Conservation (phyloP, 2,888 invertebrate genomes). For the Penaeus monodon region DNA sequence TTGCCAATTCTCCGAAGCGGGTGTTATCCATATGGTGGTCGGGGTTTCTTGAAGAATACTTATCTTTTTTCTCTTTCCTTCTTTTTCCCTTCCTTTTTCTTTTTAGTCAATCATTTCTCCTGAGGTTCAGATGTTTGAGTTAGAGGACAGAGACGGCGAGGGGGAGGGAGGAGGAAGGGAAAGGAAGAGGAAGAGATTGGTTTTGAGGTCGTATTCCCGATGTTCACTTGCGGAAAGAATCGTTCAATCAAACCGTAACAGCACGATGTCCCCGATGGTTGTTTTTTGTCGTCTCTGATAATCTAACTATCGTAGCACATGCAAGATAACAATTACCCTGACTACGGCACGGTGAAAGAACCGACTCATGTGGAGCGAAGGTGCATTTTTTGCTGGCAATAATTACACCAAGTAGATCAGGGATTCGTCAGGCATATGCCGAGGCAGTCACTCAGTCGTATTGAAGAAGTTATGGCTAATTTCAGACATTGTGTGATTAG, state of each 20-base stretch:
- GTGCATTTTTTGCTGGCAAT: background rate
- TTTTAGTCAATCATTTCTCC: no score
- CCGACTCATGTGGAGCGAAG: constrained; percentile 10
- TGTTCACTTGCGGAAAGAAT: background rate
- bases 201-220: no score
- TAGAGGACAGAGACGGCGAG: no score
- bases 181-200: background rate
- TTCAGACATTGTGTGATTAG: constrained; percentile 31
- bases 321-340: constrained; percentile 10
- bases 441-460: constrained; percentile 6
- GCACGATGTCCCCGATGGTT: background rate
- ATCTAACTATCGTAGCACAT: constrained; percentile 20
- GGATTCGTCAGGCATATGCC: constrained; percentile 27
- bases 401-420: constrained; percentile 30
- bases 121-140: background rate
- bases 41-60: no score
- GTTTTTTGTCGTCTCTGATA: constrained; percentile 18
- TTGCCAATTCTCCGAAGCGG: background rate
- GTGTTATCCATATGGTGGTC: no score
- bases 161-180: no score
- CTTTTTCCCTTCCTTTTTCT: no score
- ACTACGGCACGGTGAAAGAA: constrained; percentile 8
- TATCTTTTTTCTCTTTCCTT: no score
- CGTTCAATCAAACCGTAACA: constrained; percentile 30
- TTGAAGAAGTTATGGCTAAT: constrained; percentile 22